A percentile compares a stretch with the other conserved stretches of the same genome.
Conservation (phyloP, 2,888 invertebrate genomes). For the Teleiodes luculella region DNA sequence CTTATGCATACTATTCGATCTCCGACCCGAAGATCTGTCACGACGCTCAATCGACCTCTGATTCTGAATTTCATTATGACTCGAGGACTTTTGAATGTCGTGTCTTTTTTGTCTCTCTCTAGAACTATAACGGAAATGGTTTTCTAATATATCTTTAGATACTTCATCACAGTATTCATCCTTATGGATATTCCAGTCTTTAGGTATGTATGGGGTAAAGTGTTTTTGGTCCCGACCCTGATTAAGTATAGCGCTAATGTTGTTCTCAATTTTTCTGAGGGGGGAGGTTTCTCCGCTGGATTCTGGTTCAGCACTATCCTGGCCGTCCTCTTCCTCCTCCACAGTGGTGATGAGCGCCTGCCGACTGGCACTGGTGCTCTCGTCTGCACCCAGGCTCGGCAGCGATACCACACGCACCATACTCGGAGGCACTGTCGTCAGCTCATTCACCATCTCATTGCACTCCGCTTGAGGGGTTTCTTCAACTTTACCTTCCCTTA, state of each 20-base stretch:
- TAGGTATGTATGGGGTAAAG: slow-evolving; percentile 73
- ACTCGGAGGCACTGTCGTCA: slow-evolving; percentile 80
- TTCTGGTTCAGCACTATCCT: slow-evolving; percentile 80
- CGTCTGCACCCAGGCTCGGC: slow-evolving; percentile 79
- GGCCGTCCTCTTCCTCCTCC: slow-evolving; percentile 85
- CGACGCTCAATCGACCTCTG: slow-evolving; percentile 71
- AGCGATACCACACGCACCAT: slow-evolving; percentile 84
- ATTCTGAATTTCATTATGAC: slow-evolving; percentile 80
- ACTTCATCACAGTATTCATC: slow-evolving; percentile 77
- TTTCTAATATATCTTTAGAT: slow-evolving; percentile 73
- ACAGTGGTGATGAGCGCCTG: slow-evolving; percentile 84
- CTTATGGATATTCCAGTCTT: slow-evolving; percentile 79
- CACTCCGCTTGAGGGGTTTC: slow-evolving; percentile 71
- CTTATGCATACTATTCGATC: slow-evolving; percentile 84
- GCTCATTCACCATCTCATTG: slow-evolving; percentile 80
- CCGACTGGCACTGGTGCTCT: slow-evolving; percentile 72
- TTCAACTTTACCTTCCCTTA: slow-evolving; percentile 84
- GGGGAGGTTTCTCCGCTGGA: slow-evolving; percentile 82
- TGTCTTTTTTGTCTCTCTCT: slow-evolving; percentile 74
- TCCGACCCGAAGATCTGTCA: slow-evolving; percentile 66
- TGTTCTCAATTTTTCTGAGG: slow-evolving; percentile 84
- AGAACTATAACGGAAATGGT: slow-evolving; percentile 75
- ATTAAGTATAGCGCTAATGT: slow-evolving; percentile 83
- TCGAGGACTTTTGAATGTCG: slow-evolving; percentile 80
- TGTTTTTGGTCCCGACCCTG: slow-evolving; percentile 77